Base-by-base conservation (phyloP, 2,888 invertebrate genomes). In the Petrolisthes manimaculis region DNA sequence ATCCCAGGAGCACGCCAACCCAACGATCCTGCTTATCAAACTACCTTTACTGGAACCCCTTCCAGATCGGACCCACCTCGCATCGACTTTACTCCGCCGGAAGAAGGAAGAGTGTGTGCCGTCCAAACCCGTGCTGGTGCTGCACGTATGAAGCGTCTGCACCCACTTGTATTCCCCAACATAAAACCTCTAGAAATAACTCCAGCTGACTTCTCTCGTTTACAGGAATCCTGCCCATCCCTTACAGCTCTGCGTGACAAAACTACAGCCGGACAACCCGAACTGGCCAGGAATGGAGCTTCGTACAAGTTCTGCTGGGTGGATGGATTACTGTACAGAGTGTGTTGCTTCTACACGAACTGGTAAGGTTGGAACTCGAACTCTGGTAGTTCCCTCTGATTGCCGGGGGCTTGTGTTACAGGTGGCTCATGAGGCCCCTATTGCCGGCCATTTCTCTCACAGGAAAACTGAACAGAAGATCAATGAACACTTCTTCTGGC, bases 371-470 rank as follows among this genome's bases (percentile, higher is more conserved):
- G 79, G 85, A n/a, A 85, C 61, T 21, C 5, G 51, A 24, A 61
- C 51, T 5, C 53, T 79, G 12, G 79, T 79, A 3, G 53, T 79
- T 8, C 79, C 79, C 4, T 78, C 56, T 24, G 51, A 24, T 5
- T 85, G 79, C 53, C 55, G 79, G 0, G 37, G 37, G 37, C 37
- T 37, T 2, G 69, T 85, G 51, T n/a, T 79, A 37, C 56, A 69
- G 67, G 56, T 85, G 51, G 79, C 69, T 14, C 79, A 69, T 21
- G 85, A 85, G 9, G 37, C 12, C 9, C 79, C n/a, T 9, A 18
- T 84, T n/a, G 24, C 69, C 53, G 54, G 79, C 14, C 67, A 79
- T 61, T 85, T 85, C 67, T 85, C 85, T 8, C 79, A 85, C 18
- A 24, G 79, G 51, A 79, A 85, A 51, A 85, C 80, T n/a, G 85